A percentile compares a stretch with the other conserved stretches of the same genome.
These are phyloP conservation scores for Cynoglossus semilaevis DNA, from an alignment of 2,113 vertebrate genomes.

Conservation along the genomic window DNA sequence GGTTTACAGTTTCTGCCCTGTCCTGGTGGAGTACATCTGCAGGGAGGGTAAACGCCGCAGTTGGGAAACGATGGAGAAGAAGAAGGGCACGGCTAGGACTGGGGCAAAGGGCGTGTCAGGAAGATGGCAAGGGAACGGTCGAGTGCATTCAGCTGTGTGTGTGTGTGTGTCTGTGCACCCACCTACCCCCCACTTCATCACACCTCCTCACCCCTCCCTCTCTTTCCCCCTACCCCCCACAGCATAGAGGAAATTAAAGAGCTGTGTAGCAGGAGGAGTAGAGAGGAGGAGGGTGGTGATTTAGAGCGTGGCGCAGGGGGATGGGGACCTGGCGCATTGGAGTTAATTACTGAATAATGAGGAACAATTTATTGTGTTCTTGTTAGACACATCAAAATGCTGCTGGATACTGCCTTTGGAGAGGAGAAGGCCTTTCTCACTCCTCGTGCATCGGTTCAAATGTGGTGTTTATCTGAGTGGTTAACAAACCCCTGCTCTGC, in stretches of 20 bases:
- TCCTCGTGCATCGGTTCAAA: slow-evolving; percentile 42
- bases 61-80: slow-evolving; percentile 8
- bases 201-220: slow-evolving; percentile 51
- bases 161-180: too few species aligned
- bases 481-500: slow-evolving; percentile 41
- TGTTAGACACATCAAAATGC: slow-evolving; percentile 81
- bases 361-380: slow-evolving; percentile 86
- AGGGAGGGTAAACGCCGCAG: slow-evolving; percentile 25
- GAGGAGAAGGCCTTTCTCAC: slow-evolving; percentile 43
- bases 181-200: slow-evolving; percentile 37
- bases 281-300: slow-evolving; percentile 71
- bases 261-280: slow-evolving; percentile 69
- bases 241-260: slow-evolving; percentile 81
- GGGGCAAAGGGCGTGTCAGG: slow-evolving; percentile 45
- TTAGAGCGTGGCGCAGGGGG: slow-evolving; percentile 70
- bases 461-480: slow-evolving; percentile 45
- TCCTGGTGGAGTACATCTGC: slow-evolving; percentile 31
- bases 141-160: slow-evolving; percentile 66
- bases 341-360: slow-evolving; percentile 87
- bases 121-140: slow-evolving; percentile 72
- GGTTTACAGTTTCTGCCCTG: slow-evolving; percentile 33
- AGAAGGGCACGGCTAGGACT: slow-evolving; percentile 30
- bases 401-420: slow-evolving; percentile 63
- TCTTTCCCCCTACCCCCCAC: slow-evolving; percentile 64
- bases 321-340: slow-evolving; percentile 70